Percentiles rank a stretch among this genome's conserved stretches.
Conservation (phyloP, 2,113 vertebrate species). For the Prunella fulvescens region DNA sequence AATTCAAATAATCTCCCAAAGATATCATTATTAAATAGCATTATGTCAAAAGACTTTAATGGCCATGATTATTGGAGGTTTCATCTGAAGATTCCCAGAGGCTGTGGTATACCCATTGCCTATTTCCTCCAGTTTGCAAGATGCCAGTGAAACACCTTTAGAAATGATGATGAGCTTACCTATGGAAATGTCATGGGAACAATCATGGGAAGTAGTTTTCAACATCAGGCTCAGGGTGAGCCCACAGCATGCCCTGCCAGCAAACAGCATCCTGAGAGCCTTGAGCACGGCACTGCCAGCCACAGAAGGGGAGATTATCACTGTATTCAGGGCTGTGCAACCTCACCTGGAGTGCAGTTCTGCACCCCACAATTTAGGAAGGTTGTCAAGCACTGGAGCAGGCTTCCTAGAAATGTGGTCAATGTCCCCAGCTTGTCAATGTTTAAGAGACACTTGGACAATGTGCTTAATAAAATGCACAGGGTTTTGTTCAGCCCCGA, state of each 20-base stretch:
- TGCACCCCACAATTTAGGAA: fast-evolving
- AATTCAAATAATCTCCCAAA: background rate
- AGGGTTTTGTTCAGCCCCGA: background rate
- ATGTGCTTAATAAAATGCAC: background rate
- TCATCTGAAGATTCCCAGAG: background rate
- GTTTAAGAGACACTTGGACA: background rate
- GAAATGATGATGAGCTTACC: background rate
- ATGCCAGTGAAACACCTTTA: background rate
- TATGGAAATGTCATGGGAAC: background rate
- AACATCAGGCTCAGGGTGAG: background rate
- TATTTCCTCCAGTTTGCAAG: background rate
- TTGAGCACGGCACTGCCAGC: fast-evolving
- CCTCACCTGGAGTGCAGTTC: background rate
- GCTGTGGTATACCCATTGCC: background rate
- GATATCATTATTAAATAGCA: background rate
- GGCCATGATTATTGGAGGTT: background rate
- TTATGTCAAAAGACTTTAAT: background rate
- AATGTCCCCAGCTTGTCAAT: fast-evolving
- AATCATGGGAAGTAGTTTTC: background rate
- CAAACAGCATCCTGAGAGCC: fast-evolving
- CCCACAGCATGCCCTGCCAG: background rate
- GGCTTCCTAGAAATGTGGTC: background rate
- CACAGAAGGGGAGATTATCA: fast-evolving
- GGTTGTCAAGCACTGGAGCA: background rate
- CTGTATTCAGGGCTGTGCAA: background rate